Percentiles rank a stretch among this genome's conserved stretches.
These are phyloP conservation scores for Minunthozetes semirufus DNA, from an alignment of 2,888 invertebrate species.

Conservation along the genomic window DNA sequence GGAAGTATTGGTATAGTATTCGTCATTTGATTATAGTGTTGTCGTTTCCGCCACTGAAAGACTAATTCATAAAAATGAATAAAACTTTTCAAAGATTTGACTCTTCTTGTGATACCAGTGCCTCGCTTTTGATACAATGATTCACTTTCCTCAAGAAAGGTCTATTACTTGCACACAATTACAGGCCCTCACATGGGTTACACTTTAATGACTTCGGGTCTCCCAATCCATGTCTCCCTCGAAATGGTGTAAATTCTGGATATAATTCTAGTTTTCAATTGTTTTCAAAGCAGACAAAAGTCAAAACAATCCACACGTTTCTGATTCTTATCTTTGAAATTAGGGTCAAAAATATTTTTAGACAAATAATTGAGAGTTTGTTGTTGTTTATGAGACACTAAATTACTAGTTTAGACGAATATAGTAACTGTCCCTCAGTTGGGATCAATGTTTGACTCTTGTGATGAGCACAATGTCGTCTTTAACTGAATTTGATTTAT, in stretches of 20 bases:
- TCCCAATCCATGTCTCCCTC: background rate
- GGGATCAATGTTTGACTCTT: background rate
- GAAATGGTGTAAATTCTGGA: too few relatives aligned
- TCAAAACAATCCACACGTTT: too few relatives aligned
- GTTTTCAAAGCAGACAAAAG: too few relatives aligned
- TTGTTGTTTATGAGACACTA: too few relatives aligned
- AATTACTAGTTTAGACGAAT: too few relatives aligned
- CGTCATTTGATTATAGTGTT: slow-evolving; percentile 23
- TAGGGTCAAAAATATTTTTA: background rate
- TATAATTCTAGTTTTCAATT: too few relatives aligned
- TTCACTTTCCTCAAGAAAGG: background rate
- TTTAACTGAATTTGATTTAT: slow-evolving; percentile 27
- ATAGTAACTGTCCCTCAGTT: background rate
- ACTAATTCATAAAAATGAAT: slow-evolving; percentile 29
- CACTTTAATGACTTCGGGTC: slow-evolving; percentile 8
- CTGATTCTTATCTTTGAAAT: background rate
- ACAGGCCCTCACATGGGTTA: background rate
- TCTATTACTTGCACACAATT: background rate
- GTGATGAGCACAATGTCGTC: slow-evolving; percentile 27
- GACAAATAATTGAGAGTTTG: too few relatives aligned
- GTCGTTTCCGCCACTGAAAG: slow-evolving; percentile 16
- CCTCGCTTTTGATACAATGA: slow-evolving; percentile 1
- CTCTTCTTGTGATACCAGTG: slow-evolving; percentile 8
- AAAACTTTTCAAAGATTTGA: background rate
- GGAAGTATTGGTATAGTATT: slow-evolving; percentile 23